Evolutionary conservation across 2,888 invertebrate genomes (phyloP), one percentile per base, ranked within the genome.

Genomic region (Dryobotodes eremita): DNA sequence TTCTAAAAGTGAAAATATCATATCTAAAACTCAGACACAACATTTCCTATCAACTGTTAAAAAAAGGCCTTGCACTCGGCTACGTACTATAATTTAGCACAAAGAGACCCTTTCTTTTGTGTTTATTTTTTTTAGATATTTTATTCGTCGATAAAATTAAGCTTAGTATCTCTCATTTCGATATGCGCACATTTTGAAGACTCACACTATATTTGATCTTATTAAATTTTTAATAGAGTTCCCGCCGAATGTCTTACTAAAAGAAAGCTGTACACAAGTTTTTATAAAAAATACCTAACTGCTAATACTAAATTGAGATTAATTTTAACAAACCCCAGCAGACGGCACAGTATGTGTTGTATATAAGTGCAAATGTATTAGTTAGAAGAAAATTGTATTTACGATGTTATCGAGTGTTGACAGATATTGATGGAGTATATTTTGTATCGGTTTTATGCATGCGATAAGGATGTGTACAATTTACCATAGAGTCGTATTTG

Each of bases 321-420:
- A 26, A 8, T 42, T 72, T 71, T 23, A 46, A 31, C 15, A 50
- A 46, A 57, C 83, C 85, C 82, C 86, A 88, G 87, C 87, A 91
- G 91, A 89, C 83, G 64, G 90, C 91, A 90, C 88, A 86, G 90
- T 88, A 83, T 90, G 88, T 88, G 85, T 90, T 89, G 80, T 86
- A 81, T 36, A 36, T 85, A 84, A 87, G 87, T 89, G 84, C 77
- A 84, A 83, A 84, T 80, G 82, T 88, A 79, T 86, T 89, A 89
- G 85, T 86, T 89, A 89, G 86, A 82, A 61, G 71, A 79, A 70
- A 78, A 64, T 70, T 86, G 79, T 84, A 82, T 82, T 83, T 77
- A 79, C 11, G 17, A 79, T 79, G 31, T 84, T 87, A 84, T 85
- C 78, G 75, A 64, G 80, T 78, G 78, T 78, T 69, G 73, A 81